These are phyloP conservation scores for Cheilosia soror DNA, from an alignment of 2,888 invertebrate genomes.

Conservation along the genomic window DNA sequence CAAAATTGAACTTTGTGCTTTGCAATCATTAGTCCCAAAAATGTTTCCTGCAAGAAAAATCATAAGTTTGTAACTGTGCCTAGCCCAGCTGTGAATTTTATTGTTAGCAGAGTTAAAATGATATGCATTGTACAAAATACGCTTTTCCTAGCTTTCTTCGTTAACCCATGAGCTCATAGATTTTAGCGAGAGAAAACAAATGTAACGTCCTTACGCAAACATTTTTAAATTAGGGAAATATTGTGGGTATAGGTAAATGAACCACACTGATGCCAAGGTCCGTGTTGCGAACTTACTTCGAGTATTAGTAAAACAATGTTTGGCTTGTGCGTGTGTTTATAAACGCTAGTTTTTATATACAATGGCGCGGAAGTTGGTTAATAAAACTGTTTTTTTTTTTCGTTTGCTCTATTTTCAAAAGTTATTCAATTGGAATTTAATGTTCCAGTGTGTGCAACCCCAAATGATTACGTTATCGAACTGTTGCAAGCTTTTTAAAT, in stretches of 20 bases:
- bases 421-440: constrained; percentile 44
- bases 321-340: constrained; percentile 14
- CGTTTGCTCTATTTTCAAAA: constrained; percentile 34
- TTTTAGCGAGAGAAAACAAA: too few species aligned
- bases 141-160: too few species aligned
- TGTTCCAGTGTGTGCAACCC: constrained; percentile 49
- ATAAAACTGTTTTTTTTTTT: constrained; percentile 39
- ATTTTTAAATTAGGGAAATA: constrained; percentile 14
- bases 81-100: too few species aligned
- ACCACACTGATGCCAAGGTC: constrained; percentile 25
- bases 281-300: constrained; percentile 27
- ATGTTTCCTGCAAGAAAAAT: too few species aligned
- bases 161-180: too few species aligned
- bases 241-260: not conserved
- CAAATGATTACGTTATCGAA: constrained; percentile 29
- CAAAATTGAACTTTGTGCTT: too few species aligned
- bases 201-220: not conserved
- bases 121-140: not conserved
- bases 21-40: too few species aligned
- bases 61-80: too few species aligned
- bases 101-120: too few species aligned
- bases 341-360: too few species aligned
- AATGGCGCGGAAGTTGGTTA: constrained; percentile 12
- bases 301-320: constrained; percentile 33
- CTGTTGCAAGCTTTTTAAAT: constrained; percentile 39